phyloP scores from a whole-genome alignment of 2,113 vertebrate species.

The Dromaius novaehollandiae region DNA sequence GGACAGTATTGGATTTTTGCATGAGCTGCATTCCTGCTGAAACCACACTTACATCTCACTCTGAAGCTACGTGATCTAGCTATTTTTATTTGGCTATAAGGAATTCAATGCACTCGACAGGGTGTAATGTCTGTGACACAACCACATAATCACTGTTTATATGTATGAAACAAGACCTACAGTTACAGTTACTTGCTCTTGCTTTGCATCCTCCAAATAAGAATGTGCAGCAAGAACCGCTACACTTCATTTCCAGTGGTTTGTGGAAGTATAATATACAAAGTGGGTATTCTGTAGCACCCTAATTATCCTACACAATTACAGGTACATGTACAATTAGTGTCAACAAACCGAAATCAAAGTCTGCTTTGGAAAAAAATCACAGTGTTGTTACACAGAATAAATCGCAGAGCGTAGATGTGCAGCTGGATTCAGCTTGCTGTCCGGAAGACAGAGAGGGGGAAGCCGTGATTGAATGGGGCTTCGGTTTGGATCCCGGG shows the following conservation, averaged over 20 bases:
- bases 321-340: background rate
- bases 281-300: background rate
- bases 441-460: background rate
- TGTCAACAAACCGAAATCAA: background rate
- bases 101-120: conserved; percentile 39
- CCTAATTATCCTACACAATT: background rate
- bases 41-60: background rate
- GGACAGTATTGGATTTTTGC: conserved; percentile 30
- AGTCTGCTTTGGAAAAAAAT: background rate
- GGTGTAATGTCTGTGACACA: conserved; percentile 39
- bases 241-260: conserved; percentile 6
- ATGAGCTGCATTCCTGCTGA: conserved; percentile 1
- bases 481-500: background rate
- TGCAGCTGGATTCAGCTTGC: background rate
- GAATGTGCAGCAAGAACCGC: background rate
- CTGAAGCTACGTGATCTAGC: background rate
- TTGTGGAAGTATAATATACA: conserved; percentile 11
- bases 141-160: conserved; percentile 40
- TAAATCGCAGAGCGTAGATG: background rate
- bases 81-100: conserved; percentile 38
- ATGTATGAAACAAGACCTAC: conserved; percentile 52
- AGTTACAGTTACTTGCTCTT: conserved; percentile 17
- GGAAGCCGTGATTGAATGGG: background rate
- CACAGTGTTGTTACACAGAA: background rate
- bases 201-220: conserved; percentile 24